Evolutionary conservation across 2,113 vertebrate species (phyloP), one percentile per base, ranked within the genome.

Genomic region (Delphinus delphis): DNA sequence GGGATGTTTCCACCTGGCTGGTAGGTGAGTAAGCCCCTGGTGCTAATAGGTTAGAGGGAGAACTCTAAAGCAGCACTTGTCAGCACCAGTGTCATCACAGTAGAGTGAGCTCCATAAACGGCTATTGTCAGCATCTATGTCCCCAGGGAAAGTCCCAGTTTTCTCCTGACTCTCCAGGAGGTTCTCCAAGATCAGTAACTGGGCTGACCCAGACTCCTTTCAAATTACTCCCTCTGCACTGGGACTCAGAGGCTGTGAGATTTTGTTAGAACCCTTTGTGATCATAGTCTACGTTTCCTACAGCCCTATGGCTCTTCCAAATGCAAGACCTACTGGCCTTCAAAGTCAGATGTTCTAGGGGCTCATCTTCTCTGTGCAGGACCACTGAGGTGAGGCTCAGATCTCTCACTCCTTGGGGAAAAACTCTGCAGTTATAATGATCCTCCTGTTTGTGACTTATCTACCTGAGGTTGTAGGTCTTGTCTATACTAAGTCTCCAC

Each of bases 181-280:
- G 50, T 33, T n/a, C 20, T n/a, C 50, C 33, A 55, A 79, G 33
- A 25, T 4, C 50, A 25, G 76, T 31, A n/a, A 77, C 11, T 13
- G 23, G 50, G 50, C 33, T 14, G 76, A 50, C 76, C 76, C 33
- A 55, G 50, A 12, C 11, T 55, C 76, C 6, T 36, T 79, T 25
- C 76, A n/a, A 36, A n/a, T 31, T 4, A 65, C 13, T 13, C 28
- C 63, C 2, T 28, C 63, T 31, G 26, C 26, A 12, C 63, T n/a
- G 50, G 20, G 76, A 36, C 50, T 36, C 33, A n/a, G 76, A 36
- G 1, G 2, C 3, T 21, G 23, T 0, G 6, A 13, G 50, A 15
- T 23, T n/a, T 14, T n/a, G 11, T 5, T 31, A 7, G 50, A 4
- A 14, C 12, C 20, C 33, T 55, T 33, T 8, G 8, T 20, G 76